Evolutionary conservation across 2,113 vertebrate species (phyloP).

Genomic region (Ondatra zibethicus): DNA sequence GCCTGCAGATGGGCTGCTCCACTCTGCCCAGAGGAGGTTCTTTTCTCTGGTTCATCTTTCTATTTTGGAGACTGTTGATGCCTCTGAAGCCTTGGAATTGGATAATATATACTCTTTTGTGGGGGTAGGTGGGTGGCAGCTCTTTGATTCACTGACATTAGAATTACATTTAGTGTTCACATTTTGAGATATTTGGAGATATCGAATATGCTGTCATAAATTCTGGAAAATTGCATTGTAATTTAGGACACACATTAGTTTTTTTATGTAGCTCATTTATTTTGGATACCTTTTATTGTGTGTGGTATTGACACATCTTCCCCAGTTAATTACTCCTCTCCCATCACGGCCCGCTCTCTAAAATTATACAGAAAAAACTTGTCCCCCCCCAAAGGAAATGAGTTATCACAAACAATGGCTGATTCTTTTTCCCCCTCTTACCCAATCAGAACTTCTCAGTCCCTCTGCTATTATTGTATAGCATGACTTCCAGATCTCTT

Average conservation of each 20-base stretch:
- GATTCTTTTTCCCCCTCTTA: neutral
- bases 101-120: neutral
- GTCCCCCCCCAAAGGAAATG: neutral
- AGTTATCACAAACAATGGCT: neutral
- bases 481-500: neutral
- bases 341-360: neutral
- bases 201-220: neutral
- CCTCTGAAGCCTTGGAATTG: slow-evolving; percentile 40
- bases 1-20: neutral
- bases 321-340: neutral
- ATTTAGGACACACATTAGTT: neutral
- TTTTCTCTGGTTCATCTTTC: neutral
- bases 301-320: neutral
- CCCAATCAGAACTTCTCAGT: neutral
- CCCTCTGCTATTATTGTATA: neutral
- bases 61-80: neutral
- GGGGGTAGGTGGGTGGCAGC: neutral
- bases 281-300: neutral
- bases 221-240: neutral
- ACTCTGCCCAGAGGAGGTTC: neutral
- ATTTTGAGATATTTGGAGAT: neutral
- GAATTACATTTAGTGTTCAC: neutral
- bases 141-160: neutral
- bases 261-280: neutral
- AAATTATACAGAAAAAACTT: neutral